phyloP scores from a whole-genome alignment of 2,113 vertebrate genomes.

The Phyllostomus discolor region DNA sequence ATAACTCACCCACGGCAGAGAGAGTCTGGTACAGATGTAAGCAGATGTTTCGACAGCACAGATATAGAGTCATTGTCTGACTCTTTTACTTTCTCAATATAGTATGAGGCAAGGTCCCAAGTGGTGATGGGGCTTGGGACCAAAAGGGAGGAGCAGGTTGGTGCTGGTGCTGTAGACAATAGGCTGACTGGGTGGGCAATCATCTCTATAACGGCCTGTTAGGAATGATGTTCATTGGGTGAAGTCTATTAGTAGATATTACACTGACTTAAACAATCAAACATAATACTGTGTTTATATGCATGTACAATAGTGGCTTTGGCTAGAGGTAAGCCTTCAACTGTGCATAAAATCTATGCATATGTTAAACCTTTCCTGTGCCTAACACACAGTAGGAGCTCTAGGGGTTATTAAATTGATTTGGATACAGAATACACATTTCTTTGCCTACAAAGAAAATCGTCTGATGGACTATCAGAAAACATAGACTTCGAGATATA shows the following conservation, averaged over 20 bases:
- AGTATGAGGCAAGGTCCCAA: background rate
- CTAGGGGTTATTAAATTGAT: background rate
- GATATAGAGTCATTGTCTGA: background rate
- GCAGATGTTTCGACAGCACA: background rate
- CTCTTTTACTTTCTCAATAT: background rate
- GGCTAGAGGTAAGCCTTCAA: background rate
- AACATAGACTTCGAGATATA: background rate
- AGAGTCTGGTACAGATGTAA: background rate
- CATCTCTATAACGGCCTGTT: background rate
- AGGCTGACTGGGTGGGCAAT: background rate
- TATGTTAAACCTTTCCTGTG: background rate
- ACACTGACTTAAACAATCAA: background rate
- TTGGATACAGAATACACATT: background rate
- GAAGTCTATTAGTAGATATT: background rate
- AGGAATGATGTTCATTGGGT: background rate
- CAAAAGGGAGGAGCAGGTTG: background rate
- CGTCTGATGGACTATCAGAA: background rate
- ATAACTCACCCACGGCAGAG: background rate
- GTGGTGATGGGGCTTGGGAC: background rate
- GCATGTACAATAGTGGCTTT: background rate
- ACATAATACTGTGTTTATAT: background rate
- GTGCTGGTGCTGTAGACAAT: background rate
- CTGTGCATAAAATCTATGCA: background rate
- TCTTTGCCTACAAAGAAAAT: background rate
- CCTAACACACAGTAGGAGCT: background rate